Base-by-base conservation (phyloP, 2,797 vertebrate genomes). In the Enteromius unitaeniatus region DNA sequence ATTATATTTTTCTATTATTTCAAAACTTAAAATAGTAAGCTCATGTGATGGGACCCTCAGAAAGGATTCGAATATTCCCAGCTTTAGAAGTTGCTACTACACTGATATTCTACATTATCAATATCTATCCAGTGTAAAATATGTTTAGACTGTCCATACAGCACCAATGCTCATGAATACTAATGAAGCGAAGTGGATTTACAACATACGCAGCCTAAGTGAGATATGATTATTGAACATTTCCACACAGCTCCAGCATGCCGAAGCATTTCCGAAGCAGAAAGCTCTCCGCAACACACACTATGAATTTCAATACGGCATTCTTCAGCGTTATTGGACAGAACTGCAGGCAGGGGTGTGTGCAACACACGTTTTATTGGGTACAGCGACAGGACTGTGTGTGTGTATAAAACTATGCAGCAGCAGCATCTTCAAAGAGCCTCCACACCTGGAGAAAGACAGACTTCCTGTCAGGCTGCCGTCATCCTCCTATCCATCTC, bases 391-490 rank as follows among this genome's bases (percentile, higher is more conserved):
- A 80, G 21, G n/a, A 42, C 31, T 4, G 0, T 51, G 7, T 78
- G 23, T 45, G 77, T 64, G 77, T 69, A 1, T 40, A 21, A 37
- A 58, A 40, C 23, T 62, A 55, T 65, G n/a, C n/a, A n/a, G 47
- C 58, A 81, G 81, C 23, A 80, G 53, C 55, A 67, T 76, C 87
- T 58, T 82, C 65, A 83, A 86, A 84, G 77, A 60, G 34, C 68
- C 64, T 84, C 45, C 64, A 72, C 83, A 76, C 80, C 26, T 84
- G 42, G 28, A 75, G 85, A 62, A 60, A 84, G 42, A 74, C 75
- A 72, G 49, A 42, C 49, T 87, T 47, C 31, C 70, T 82, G 82
- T 84, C 85, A 82, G 75, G 40, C 80, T 40, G 72, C 28, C 23
- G 60, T 72, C 73, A 47, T 55, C 58, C 55, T 77, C 45, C 77